A percentile compares a stretch with the other conserved stretches of the same genome.
Conservation (phyloP, 2,888 invertebrate species). For the Dicyrtomina minuta region DNA sequence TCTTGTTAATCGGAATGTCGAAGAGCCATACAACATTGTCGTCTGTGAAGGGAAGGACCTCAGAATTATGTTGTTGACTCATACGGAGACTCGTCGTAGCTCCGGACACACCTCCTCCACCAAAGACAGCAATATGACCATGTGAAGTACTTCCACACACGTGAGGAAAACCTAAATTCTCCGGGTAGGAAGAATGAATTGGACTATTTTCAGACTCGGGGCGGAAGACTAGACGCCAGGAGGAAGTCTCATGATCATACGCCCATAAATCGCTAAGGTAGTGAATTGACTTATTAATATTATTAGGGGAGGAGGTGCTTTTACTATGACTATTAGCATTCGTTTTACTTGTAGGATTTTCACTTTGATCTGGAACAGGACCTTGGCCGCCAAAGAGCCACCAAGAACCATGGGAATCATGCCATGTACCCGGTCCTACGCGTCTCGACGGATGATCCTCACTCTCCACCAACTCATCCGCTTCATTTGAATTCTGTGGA, state of each 20-base stretch:
- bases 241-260: conserved; percentile 32
- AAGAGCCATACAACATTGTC: conserved; percentile 49
- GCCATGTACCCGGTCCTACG: conserved; percentile 47
- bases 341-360: not conserved
- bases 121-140: conserved; percentile 46
- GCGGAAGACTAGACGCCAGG: conserved; percentile 43
- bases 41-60: conserved; percentile 40
- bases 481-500: no score
- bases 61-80: conserved; percentile 1
- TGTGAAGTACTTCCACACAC: conserved; percentile 40
- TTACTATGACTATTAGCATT: not conserved
- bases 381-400: conserved; percentile 53
- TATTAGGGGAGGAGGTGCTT: not conserved
- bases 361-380: not conserved
- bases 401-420: conserved; percentile 45
- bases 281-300: not conserved
- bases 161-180: conserved; percentile 42
- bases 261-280: conserved; percentile 41
- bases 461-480: not conserved
- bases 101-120: conserved; percentile 31
- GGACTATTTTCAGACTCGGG: conserved; percentile 38
- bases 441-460: conserved; percentile 33
- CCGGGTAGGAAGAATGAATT: conserved; percentile 44
- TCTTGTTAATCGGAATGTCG: conserved; percentile 36
- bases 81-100: conserved; percentile 18